These are phyloP conservation scores for Ceyx margarethae DNA, from an alignment of 2,113 vertebrate species.

Conservation along the genomic window DNA sequence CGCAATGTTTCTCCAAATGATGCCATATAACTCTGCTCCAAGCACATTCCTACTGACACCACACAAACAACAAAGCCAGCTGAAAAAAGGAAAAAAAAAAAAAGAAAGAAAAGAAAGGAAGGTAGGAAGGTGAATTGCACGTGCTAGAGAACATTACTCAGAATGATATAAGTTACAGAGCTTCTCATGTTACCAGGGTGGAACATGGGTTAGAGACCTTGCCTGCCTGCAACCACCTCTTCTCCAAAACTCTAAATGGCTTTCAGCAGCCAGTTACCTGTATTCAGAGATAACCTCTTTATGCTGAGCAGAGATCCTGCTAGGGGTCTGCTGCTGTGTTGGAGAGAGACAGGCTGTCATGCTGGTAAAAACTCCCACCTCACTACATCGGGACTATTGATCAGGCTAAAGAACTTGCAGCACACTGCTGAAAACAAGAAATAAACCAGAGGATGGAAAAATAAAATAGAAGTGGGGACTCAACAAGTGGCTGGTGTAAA, in stretches of 20 bases:
- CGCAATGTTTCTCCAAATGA: slow-evolving; percentile 86
- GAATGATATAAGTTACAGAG: slow-evolving; percentile 44
- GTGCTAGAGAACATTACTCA: slow-evolving; percentile 62
- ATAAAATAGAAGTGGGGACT: neutral
- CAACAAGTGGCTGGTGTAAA: neutral
- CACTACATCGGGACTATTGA: neutral
- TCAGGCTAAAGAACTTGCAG: neutral
- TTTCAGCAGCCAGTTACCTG: slow-evolving; percentile 25
- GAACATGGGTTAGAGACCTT: slow-evolving; percentile 11
- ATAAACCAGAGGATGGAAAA: neutral
- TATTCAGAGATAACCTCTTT: slow-evolving; percentile 49
- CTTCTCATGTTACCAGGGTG: slow-evolving; percentile 14
- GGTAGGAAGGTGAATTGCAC: slow-evolving; percentile 44
- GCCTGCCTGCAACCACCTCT: neutral
- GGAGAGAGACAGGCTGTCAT: slow-evolving; percentile 8
- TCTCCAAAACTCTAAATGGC: slow-evolving; percentile 23
- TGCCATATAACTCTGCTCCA: slow-evolving; percentile 81
- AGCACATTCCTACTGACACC: slow-evolving; percentile 77
- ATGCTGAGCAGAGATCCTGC: slow-evolving; percentile 7
- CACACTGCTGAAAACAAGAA: neutral
- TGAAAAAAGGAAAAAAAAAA: neutral
- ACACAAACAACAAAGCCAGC: slow-evolving; percentile 69
- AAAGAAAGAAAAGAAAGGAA: neutral
- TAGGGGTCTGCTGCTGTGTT: neutral
- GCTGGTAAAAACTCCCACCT: neutral